Evolutionary conservation across 2,797 vertebrate species (phyloP).

Genomic region (Tolypeutes matacus): DNA sequence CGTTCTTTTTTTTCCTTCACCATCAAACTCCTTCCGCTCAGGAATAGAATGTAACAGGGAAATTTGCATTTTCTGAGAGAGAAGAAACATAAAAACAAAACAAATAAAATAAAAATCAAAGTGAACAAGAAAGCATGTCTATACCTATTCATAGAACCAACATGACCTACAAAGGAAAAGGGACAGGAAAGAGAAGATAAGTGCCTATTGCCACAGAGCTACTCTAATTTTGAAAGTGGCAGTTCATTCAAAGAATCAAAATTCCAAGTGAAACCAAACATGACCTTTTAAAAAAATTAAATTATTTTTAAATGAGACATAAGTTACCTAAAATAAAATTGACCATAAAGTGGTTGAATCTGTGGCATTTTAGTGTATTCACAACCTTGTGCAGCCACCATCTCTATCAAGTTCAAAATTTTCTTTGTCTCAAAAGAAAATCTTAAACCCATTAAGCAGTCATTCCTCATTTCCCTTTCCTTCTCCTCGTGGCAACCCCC

Average conservation of each 20-base stretch:
- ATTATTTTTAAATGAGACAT: no score
- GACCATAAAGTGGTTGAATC: no score
- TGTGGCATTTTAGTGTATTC: no score
- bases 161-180: neutral
- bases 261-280: neutral
- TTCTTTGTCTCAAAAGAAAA: no score
- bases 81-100: constrained; percentile 6
- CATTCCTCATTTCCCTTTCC: no score
- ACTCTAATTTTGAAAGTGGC: neutral
- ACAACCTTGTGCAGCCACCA: no score
- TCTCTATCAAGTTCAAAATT: no score
- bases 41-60: neutral
- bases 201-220: neutral
- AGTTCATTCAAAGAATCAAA: neutral
- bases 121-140: neutral
- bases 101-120: neutral
- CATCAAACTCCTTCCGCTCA: neutral
- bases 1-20: neutral
- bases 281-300: no score
- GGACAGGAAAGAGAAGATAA: no score
- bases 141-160: neutral
- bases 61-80: neutral
- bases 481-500: no score
- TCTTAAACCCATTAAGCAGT: no score
- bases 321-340: no score